Conservation (phyloP, 2,888 invertebrate species). For the Pocota personata region DNA sequence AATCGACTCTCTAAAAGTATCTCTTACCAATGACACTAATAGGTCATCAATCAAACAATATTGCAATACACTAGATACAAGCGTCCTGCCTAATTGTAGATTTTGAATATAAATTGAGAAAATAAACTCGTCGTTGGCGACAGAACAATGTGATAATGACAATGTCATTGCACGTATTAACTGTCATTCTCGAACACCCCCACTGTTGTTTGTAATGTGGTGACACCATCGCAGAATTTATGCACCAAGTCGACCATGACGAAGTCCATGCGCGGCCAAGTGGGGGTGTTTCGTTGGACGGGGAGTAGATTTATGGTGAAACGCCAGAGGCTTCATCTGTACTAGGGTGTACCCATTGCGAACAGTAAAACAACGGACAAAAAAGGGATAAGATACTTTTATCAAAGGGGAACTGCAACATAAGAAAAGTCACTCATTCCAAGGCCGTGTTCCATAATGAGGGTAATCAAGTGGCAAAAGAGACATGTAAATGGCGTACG, state of each 20-base stretch:
- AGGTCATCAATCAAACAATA: slow-evolving; percentile 68
- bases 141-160: slow-evolving; percentile 9
- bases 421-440: slow-evolving; percentile 3
- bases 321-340: background rate
- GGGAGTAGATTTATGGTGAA: slow-evolving; percentile 29
- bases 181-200: slow-evolving; percentile 20
- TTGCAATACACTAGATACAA: slow-evolving; percentile 27
- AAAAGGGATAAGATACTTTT: slow-evolving; percentile 33
- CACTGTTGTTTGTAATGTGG: slow-evolving; percentile 7
- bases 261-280: slow-evolving; percentile 10
- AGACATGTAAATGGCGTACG: slow-evolving; percentile 69
- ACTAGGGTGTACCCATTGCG: background rate
- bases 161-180: slow-evolving; percentile 28
- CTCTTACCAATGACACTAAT: slow-evolving; percentile 42
- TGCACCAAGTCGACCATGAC: slow-evolving; percentile 61
- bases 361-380: slow-evolving; percentile 9
- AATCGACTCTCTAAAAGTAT: slow-evolving; percentile 62
- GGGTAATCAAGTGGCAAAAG: slow-evolving; percentile 70
- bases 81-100: no score
- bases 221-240: slow-evolving; percentile 53
- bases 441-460: slow-evolving; percentile 41
- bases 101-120: slow-evolving; percentile 23
- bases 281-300: background rate
- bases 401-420: slow-evolving; percentile 23
- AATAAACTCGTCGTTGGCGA: slow-evolving; percentile 15